phyloP scores from a whole-genome alignment of 2,888 invertebrate species.

The Torymus auratus region DNA sequence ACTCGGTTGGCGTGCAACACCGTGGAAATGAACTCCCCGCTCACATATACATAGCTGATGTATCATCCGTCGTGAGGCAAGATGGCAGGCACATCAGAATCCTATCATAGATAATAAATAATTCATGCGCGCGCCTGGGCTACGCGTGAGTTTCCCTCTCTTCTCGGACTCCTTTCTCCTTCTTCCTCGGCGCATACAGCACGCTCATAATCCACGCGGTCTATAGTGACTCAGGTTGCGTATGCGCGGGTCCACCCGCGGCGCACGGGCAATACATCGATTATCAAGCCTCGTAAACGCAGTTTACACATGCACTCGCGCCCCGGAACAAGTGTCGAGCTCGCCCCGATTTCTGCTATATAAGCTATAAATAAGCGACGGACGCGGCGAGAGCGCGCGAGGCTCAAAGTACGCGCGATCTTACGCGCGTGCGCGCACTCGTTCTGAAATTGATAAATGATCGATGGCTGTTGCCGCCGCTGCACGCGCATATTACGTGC shows the following conservation, averaged over 20 bases:
- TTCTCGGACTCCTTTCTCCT: background rate
- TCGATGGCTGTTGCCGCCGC: constrained; percentile 34
- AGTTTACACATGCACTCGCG: constrained; percentile 15
- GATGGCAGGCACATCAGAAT: constrained; percentile 69
- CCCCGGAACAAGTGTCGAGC: constrained; percentile 30
- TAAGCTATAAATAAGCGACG: constrained; percentile 41
- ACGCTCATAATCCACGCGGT: constrained; percentile 4
- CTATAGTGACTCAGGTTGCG: too few relatives aligned
- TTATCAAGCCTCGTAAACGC: constrained; percentile 34
- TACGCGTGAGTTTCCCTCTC: too few relatives aligned
- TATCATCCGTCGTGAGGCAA: constrained; percentile 65
- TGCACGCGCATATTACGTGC: background rate
- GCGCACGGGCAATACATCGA: constrained; percentile 7
- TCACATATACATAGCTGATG: constrained; percentile 62
- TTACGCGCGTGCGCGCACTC: constrained; percentile 22
- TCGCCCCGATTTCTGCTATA: constrained; percentile 29
- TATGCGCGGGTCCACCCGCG: too few relatives aligned
- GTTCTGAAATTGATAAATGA: constrained; percentile 53
- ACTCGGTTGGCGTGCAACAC: too few relatives aligned
- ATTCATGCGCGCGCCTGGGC: constrained; percentile 66
- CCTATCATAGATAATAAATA: constrained; percentile 72
- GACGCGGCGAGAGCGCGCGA: background rate
- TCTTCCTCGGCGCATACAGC: background rate
- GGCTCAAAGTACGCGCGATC: constrained; percentile 14
- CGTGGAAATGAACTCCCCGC: too few relatives aligned